Base-by-base conservation (phyloP, 2,888 invertebrate genomes). In the Nomada fabriciana region DNA sequence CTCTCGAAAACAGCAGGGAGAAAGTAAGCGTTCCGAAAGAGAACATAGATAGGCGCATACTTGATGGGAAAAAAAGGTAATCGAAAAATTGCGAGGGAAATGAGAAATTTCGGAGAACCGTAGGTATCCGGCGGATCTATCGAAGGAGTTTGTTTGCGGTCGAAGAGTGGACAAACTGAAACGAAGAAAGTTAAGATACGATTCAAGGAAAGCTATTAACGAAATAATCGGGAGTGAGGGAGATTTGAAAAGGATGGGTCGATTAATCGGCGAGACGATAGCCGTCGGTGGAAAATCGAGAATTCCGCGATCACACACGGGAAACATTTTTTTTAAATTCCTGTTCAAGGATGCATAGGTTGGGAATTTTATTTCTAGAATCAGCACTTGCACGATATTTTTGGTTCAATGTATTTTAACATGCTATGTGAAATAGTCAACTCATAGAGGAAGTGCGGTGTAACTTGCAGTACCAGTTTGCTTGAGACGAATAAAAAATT, bases 31-130 rank as follows among this genome's bases (percentile, higher is more conserved):
- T 15, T 20, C 50, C 47, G 60, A 15, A 25, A 29, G 29, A 25
- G 11, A 25, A 10, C 43, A 18, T 64, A 65, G 50, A 23, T 64
- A 65, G 50, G 69, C 64, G 71, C 29, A 74, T 61, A 42, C 61
- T 74, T 55, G 73, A 60, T 67, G 76, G 47, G 4, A 13, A 84
- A 77, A 74, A 68, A 80, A 84, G 76, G 80, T 84, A 84, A 84
- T 84, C 80, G 64, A 73, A 60, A 70, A 47, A 68, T 59, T 47
- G 63, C 74, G 64, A 84, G 73, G 73, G 59, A 73, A 84, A 84
- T 84, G 77, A 84, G 80, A 74, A 77, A 80, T 80, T 72, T 36
- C 36, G 50, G 20, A 23, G 29, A 25, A 29, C 36, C 42, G 7
- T 59, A n/a, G 61, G 69, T 68, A 59, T 70, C 61, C 76, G 55